A percentile compares a stretch with the other conserved stretches of the same genome.
Evolutionary conservation across 2,888 invertebrate species (phyloP).

Genomic region (Archaeoteleia sp.): DNA sequence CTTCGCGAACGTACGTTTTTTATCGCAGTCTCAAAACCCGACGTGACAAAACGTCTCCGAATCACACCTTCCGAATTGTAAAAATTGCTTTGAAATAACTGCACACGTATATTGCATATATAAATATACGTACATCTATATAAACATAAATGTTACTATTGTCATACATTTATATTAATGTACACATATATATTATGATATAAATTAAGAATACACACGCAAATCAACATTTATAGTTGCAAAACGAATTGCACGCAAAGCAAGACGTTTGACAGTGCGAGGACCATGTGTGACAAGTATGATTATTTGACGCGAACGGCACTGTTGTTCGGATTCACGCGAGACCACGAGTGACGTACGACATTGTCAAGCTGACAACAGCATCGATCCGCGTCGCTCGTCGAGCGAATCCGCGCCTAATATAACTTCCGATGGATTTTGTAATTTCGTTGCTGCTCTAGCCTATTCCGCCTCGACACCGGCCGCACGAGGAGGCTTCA

Average conservation of each 20-base stretch:
- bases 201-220: background rate
- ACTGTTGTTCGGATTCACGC: slow-evolving; percentile 4
- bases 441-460: background rate
- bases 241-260: background rate
- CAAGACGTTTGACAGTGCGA: background rate
- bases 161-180: no score
- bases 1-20: background rate
- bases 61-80: background rate
- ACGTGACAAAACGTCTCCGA: background rate
- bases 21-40: background rate
- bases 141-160: no score
- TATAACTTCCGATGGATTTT: slow-evolving; percentile 10
- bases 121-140: no score
- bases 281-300: background rate
- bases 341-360: slow-evolving; percentile 29
- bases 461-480: slow-evolving; percentile 4
- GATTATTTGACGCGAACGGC: background rate
- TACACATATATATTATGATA: background rate
- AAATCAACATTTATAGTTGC: background rate
- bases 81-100: background rate
- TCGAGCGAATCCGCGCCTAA: slow-evolving; percentile 14
- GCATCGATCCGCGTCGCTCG: slow-evolving; percentile 46
- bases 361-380: slow-evolving; percentile 32
- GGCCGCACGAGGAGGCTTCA: slow-evolving; percentile 6
- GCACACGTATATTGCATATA: no score